These are phyloP conservation scores for Danio aesculapii DNA, from an alignment of 2,797 vertebrate species.

Conservation along the genomic window DNA sequence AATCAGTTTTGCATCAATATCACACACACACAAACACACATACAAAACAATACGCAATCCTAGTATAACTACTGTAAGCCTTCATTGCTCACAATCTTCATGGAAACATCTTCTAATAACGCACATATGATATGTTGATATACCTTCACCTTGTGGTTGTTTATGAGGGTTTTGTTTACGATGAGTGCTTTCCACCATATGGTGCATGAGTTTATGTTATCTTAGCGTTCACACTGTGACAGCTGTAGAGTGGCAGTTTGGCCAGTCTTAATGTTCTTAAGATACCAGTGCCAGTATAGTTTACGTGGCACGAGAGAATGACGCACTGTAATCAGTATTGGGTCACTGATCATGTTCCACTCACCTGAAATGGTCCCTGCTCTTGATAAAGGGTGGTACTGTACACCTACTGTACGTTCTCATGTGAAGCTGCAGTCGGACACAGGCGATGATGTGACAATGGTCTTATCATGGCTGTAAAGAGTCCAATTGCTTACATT, in stretches of 20 bases:
- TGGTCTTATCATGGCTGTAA: background rate
- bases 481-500: no score
- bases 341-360: slow-evolving; percentile 28
- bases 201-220: slow-evolving; percentile 72
- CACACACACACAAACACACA: no score
- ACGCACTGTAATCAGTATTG: slow-evolving; percentile 31
- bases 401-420: slow-evolving; percentile 18
- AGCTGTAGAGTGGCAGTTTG: slow-evolving; percentile 60
- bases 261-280: slow-evolving; percentile 66
- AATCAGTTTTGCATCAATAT: no score
- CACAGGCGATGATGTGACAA: background rate
- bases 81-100: background rate
- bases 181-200: slow-evolving; percentile 71
- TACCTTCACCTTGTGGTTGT: background rate
- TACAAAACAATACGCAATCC: no score
- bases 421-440: background rate
- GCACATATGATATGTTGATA: background rate
- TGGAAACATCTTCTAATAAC: background rate
- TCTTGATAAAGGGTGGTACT: background rate
- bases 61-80: no score
- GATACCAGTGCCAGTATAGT: slow-evolving; percentile 43
- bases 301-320: slow-evolving; percentile 37
- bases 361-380: slow-evolving; percentile 39
- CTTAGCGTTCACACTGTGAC: slow-evolving; percentile 53
- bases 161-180: slow-evolving; percentile 60